Evolutionary conservation across 2,888 invertebrate genomes (phyloP), one percentile per base, ranked within the genome.

Genomic region (Coelopa pilipes): DNA sequence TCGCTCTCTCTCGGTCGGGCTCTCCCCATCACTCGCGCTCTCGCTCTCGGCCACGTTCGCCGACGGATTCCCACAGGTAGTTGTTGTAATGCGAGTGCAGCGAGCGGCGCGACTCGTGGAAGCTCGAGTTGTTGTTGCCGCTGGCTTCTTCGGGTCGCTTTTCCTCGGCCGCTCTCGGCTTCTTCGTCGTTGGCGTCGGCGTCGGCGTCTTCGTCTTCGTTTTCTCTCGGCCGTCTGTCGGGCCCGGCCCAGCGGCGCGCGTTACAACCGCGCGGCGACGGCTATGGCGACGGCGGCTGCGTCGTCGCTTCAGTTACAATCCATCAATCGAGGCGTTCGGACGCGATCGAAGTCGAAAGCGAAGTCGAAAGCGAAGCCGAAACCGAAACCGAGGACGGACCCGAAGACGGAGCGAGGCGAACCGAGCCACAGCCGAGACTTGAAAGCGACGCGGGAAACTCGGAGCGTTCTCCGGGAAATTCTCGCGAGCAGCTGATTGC

Each of bases 301-400:
- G 62, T 21, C 21, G 65, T 45, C 19, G 60, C 79, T 82, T 82
- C 85, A 85, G 85, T 86, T 85, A 84, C 85, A 85, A 85, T 85
- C 83, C 81, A 86, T 82, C 85, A 85, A 82, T 81, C 84, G 85
- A 83, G 82, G 83, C 83, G 81, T 79, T 78, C 80, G 82, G 85
- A 83, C 85, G 85, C 79, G 34, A 34, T 34, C 34, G 7, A 7
- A 7, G 34, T 7, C 34, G 34, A 34, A 34, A 7, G 2, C 34
- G 34, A 34, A 34, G 7, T 2, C 34, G 34, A 34, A 34, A 34
- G n/a, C 34, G 34, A 34, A 34, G 34, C 7, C 34, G 34, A 34
- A 34, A 34, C 4, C 34, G 34, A 34, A 34, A 34, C 34, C 34
- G 34, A 34, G 34, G 34, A n/a, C 34, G 7, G 7, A 34, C 4